phyloP scores from a whole-genome alignment of 1,140 invertebrate genomes.

The Drosophila orosa region DNA sequence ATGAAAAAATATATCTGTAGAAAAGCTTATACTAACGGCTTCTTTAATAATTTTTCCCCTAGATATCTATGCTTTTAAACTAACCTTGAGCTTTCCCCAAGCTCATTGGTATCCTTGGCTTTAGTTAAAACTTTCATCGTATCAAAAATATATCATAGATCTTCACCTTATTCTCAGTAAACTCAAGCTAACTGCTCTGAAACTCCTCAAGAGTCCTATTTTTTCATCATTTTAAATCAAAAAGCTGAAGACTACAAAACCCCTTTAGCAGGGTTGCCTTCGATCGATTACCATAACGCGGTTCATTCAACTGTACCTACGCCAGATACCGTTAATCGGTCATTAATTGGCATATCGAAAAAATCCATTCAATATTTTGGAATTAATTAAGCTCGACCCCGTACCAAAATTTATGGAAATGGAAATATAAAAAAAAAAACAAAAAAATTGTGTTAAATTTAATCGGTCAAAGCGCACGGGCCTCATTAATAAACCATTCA shows the following conservation, averaged over 20 bases:
- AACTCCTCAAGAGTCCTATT: not conserved
- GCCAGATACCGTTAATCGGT: conserved; percentile 41
- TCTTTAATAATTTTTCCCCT: too few species aligned
- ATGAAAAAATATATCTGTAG: not conserved
- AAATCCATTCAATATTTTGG: not conserved
- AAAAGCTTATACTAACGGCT: not conserved
- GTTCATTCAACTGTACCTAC: conserved; percentile 12
- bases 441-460: conserved; percentile 9
- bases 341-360: conserved; percentile 26
- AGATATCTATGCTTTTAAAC: not conserved
- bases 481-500: conserved; percentile 45
- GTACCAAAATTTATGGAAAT: conserved; percentile 24
- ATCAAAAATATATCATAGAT: not conserved
- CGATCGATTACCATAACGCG: not conserved
- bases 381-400: conserved; percentile 15
- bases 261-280: not conserved
- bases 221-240: too few species aligned
- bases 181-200: not conserved
- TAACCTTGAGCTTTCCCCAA: not conserved
- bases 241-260: conserved; percentile 32
- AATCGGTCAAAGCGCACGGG: conserved; percentile 69
- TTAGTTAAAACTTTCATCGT: not conserved
- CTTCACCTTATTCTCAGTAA: not conserved
- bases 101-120: not conserved
- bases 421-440: conserved; percentile 22